Evolutionary conservation across 2,888 invertebrate species (phyloP).

Genomic region (Stegana nigrithorax): DNA sequence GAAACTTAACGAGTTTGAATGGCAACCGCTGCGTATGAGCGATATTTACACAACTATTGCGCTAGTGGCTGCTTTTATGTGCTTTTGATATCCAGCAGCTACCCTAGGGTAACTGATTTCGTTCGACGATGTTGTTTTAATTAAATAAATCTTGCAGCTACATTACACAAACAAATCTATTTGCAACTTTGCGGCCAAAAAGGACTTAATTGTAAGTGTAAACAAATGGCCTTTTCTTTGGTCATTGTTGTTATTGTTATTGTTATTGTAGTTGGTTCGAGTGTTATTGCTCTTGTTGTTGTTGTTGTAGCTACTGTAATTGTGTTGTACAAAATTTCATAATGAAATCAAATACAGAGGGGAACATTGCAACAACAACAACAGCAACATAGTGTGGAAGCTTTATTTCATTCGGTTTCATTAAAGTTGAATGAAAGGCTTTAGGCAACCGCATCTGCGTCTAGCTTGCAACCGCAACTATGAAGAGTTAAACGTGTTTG

Average conservation of each 20-base stretch:
- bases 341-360: background rate
- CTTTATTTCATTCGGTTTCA: background rate
- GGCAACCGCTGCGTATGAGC: no score
- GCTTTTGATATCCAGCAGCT: no score
- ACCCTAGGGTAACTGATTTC: background rate
- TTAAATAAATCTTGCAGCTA: background rate
- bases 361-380: background rate
- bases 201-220: slow-evolving; percentile 26
- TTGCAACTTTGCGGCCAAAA: slow-evolving; percentile 9
- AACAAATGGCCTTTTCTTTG: slow-evolving; percentile 20
- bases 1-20: no score
- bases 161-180: background rate
- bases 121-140: background rate
- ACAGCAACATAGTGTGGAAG: background rate
- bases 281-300: no score
- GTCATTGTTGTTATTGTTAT: background rate
- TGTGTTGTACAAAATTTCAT: no score
- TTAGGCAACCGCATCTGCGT: background rate
- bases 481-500: background rate
- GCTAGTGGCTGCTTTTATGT: no score
- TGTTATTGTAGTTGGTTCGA: no score
- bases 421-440: background rate
- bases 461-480: background rate
- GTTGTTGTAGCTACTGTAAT: no score
- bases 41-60: no score